Evolutionary conservation across 1,140 invertebrate genomes (phyloP).

Genomic region (Panagrolaimus sp.): DNA sequence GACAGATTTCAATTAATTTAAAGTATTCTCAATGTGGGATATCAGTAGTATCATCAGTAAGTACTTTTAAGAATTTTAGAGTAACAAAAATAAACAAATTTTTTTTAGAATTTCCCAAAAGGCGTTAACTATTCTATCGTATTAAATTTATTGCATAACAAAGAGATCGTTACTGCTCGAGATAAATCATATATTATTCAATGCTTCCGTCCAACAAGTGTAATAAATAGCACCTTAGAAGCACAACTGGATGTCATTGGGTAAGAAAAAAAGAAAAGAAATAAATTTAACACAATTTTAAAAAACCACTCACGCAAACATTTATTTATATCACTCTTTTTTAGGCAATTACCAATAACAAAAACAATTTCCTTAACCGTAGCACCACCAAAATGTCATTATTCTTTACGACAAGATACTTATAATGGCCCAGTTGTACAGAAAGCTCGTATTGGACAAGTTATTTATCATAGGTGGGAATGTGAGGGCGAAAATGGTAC

Average conservation of each 20-base stretch:
- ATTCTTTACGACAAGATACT: constrained; percentile 39
- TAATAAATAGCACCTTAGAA: constrained; percentile 13
- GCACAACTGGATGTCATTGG: constrained; percentile 16
- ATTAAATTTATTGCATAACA: constrained; percentile 30
- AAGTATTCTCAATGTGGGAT: constrained; percentile 23
- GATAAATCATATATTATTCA: constrained; percentile 29
- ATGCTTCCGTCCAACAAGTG: constrained; percentile 26
- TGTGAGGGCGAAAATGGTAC: constrained; percentile 32
- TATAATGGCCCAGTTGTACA: constrained; percentile 41
- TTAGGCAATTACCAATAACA: constrained; percentile 26
- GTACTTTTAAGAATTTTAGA: constrained; percentile 10
- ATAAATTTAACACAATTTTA: constrained; percentile 13
- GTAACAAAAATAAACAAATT: constrained; percentile 1
- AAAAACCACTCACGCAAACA: not conserved
- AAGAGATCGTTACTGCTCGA: constrained; percentile 24
- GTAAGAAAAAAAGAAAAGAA: constrained; percentile 13
- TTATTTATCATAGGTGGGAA: constrained; percentile 45
- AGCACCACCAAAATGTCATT: constrained; percentile 33
- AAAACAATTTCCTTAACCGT: constrained; percentile 37
- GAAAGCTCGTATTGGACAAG: constrained; percentile 33
- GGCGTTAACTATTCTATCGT: constrained; percentile 32
- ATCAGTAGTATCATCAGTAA: constrained; percentile 28
- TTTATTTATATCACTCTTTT: not conserved
- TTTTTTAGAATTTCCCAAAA: constrained; percentile 15
- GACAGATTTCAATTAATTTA: constrained; percentile 19